Conservation (phyloP, 2,797 vertebrate genomes). For the Microhierax caerulescens region DNA sequence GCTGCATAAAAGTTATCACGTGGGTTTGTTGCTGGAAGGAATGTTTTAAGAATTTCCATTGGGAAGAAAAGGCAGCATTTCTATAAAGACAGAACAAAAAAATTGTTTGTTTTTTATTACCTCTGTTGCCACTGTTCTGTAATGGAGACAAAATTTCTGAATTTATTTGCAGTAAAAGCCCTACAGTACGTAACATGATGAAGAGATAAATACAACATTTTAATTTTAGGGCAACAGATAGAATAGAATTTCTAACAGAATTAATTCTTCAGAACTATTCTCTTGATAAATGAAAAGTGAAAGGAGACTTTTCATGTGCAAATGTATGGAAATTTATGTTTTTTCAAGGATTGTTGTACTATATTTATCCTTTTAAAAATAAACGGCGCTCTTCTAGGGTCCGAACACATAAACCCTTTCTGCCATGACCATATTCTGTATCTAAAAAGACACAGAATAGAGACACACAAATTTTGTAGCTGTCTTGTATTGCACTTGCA, state of each 20-base stretch:
- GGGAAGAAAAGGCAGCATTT: background rate
- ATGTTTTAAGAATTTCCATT: background rate
- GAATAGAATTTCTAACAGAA: background rate
- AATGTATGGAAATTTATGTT: background rate
- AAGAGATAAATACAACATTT: background rate
- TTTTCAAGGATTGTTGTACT: background rate
- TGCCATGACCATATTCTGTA: background rate
- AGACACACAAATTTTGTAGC: background rate
- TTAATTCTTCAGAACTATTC: background rate
- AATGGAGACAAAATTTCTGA: background rate
- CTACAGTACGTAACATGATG: rapidly evolving
- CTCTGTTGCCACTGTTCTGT: background rate
- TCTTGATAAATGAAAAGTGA: background rate
- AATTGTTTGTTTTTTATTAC: background rate
- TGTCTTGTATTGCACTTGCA: background rate
- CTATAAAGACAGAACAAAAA: background rate
- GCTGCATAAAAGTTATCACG: background rate
- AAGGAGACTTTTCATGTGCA: background rate
- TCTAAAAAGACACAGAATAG: background rate
- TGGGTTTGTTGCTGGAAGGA: background rate
- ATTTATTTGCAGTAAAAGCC: background rate
- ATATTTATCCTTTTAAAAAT: background rate
- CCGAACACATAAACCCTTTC: background rate
- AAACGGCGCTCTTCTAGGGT: background rate
- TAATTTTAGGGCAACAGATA: background rate